phyloP scores from a whole-genome alignment of 2,113 vertebrate genomes.

The Hirundichthys speculiger region DNA sequence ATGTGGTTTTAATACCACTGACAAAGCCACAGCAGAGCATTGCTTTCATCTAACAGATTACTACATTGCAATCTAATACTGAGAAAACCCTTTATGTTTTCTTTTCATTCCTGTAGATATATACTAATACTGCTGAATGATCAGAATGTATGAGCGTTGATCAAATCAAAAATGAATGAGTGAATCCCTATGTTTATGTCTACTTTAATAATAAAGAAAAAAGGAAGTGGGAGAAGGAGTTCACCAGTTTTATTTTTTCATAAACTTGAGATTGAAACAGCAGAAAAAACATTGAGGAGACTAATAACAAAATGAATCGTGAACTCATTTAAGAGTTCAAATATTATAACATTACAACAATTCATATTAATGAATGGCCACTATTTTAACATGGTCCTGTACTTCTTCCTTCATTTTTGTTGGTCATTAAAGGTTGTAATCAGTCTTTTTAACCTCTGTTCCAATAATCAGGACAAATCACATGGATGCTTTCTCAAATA shows the following conservation, averaged over 20 bases:
- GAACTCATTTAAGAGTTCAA: not conserved
- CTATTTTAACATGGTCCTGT: not conserved
- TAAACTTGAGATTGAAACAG: not conserved
- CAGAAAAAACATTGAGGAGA: not conserved
- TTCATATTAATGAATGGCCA: not conserved
- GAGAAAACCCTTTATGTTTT: constrained; percentile 50
- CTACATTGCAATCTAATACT: constrained; percentile 18
- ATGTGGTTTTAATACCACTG: constrained; percentile 20
- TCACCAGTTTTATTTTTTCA: not conserved
- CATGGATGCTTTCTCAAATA: not conserved
- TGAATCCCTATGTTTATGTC: constrained; percentile 15
- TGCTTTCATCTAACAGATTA: constrained; percentile 32
- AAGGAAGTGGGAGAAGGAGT: not conserved
- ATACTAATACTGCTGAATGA: constrained; percentile 35
- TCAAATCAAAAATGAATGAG: constrained; percentile 34
- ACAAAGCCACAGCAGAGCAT: constrained; percentile 29
- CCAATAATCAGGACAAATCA: not conserved
- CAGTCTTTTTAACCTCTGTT: constrained; percentile 6
- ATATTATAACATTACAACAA: not conserved
- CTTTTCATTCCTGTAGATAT: constrained; percentile 51
- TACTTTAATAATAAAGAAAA: constrained; percentile 11
- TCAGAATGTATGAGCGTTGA: constrained; percentile 35
- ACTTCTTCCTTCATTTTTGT: not conserved
- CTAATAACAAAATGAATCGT: not conserved
- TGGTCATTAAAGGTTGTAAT: not conserved